phyloP scores from a whole-genome alignment of 2,797 vertebrate species.

The Eidolon dupreanum region DNA sequence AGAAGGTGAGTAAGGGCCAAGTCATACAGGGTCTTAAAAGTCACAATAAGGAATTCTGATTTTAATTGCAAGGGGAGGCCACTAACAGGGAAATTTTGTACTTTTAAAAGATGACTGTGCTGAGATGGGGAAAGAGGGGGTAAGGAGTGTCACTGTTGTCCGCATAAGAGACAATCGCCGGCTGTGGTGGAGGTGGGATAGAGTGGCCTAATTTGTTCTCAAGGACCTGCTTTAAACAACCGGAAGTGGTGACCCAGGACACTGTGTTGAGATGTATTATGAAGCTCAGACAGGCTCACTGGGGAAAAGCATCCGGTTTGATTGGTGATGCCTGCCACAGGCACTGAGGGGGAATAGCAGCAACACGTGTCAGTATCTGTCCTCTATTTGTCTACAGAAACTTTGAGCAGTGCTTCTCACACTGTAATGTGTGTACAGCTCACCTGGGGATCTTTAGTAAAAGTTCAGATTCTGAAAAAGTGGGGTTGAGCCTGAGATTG shows the following conservation, averaged over 20 bases:
- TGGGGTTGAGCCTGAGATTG: background rate
- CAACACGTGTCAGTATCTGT: fast-evolving
- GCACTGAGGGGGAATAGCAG: background rate
- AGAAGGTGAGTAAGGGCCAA: background rate
- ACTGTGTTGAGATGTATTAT: background rate
- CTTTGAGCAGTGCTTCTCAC: background rate
- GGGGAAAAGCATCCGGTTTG: background rate
- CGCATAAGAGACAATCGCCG: background rate
- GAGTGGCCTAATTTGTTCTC: background rate
- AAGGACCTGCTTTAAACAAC: background rate
- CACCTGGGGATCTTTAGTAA: background rate
- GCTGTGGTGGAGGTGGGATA: background rate
- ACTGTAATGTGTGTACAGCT: too few species aligned
- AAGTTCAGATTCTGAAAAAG: background rate
- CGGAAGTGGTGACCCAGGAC: background rate
- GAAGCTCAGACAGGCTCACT: background rate
- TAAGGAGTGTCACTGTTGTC: background rate
- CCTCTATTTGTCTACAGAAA: background rate
- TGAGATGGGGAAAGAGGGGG: background rate
- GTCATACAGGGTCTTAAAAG: background rate
- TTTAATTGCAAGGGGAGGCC: background rate
- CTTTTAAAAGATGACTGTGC: background rate
- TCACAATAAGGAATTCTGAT: background rate
- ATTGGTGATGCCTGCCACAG: background rate
- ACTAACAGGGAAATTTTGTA: background rate